Evolutionary conservation across 2,113 vertebrate genomes (phyloP), one percentile per base, ranked within the genome.

Genomic region (Todiramphus chloris): DNA sequence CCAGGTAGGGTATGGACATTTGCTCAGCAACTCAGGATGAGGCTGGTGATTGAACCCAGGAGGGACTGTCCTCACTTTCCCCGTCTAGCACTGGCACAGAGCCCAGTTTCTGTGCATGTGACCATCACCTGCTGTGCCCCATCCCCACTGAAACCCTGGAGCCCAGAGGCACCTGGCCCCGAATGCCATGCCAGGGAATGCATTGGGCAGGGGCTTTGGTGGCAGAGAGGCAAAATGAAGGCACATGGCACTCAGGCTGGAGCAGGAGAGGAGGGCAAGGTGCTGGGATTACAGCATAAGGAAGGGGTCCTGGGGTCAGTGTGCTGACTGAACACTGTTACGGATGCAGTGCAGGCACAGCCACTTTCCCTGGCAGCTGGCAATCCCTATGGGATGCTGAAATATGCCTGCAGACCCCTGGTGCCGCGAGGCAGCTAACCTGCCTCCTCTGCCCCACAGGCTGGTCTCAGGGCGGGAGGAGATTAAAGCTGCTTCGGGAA

Each of bases 381-480:
- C 24, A 27, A 20, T 63, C 31, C 41, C 41, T 5, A 4, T 1
- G 0, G 69, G 41, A 2, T 55, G 25, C 50, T 5, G 2, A 55
- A 74, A 30, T 8, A 39, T 37, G 43, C 70, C 46, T 55, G 37
- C 39, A 63, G 46, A 58, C 0, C 41, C 41, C 10, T 9, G 60
- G 20, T 33, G 41, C 23, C 4, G 3, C 41, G 59, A 63, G 59
- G 33, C 66, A 41, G n/a, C 39, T 91, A 28, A 94, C 53, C 27
- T 11, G 5, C 21, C 62, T 27, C 56, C 50, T 68, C 35, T 96
- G 73, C 58, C 31, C 35, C 16, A 0, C 96, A 99, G 99, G 97
- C 97, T 98, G 93, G 98, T 98, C 95, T 98, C 98, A 97, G 99
- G 98, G 97, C 97, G 98, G 97, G 99, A 99, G 96, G 99, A 99